Conservation (phyloP, 2,113 vertebrate species). For the Hydropotes inermis region DNA sequence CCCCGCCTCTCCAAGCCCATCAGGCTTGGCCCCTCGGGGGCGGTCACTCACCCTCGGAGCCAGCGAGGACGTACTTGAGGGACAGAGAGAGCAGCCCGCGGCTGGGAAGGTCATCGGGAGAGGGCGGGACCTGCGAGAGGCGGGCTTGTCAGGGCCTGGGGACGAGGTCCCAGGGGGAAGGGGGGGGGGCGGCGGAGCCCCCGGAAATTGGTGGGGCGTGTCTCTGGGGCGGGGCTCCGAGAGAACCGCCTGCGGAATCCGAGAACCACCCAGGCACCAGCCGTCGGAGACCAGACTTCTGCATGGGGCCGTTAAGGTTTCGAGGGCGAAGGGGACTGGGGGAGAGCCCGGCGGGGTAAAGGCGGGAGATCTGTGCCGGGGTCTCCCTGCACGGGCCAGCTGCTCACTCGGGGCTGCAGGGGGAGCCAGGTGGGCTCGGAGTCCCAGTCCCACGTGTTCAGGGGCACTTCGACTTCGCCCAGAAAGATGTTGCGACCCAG, state of each 20-base stretch:
- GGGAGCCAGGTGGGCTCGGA: constrained; percentile 86
- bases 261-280: background rate
- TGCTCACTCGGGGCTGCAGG: constrained; percentile 89
- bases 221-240: background rate
- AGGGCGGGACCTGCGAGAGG: constrained; percentile 80
- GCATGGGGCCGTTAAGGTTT: fast-evolving
- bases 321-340: fast-evolving
- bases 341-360: background rate
- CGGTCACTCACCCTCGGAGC: constrained; percentile 85
- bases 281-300: fast-evolving
- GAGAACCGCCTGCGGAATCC: background rate
- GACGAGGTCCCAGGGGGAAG: fast-evolving
- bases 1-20: background rate
- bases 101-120: constrained; percentile 82
- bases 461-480: constrained; percentile 91
- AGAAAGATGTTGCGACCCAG: constrained; percentile 93
- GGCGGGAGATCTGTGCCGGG: background rate
- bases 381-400: no score
- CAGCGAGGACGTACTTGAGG: constrained; percentile 88
- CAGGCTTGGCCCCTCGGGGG: background rate
- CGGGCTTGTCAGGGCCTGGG: background rate
- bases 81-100: constrained; percentile 89
- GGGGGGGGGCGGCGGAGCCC: background rate
- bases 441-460: constrained; percentile 93
- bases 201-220: fast-evolving